phyloP scores from a whole-genome alignment of 2,888 invertebrate genomes.

The Diaperis boleti region DNA sequence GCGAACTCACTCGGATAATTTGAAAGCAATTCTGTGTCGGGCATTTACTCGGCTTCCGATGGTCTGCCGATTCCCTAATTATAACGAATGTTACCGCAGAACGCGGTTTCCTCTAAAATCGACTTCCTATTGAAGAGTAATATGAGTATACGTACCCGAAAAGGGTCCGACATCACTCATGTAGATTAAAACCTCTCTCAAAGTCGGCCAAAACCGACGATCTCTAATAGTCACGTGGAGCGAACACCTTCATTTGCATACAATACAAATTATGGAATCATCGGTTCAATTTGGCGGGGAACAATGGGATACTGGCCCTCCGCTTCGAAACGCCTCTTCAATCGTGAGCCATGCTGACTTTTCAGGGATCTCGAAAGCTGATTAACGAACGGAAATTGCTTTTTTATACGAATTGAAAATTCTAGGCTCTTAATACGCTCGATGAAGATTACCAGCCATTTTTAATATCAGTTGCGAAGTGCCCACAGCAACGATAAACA shows the following conservation, averaged over 20 bases:
- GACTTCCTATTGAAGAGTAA: conserved; percentile 33
- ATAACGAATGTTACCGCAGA: conserved; percentile 41
- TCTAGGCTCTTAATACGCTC: background rate
- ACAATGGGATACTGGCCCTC: conserved; percentile 40
- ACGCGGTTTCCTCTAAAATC: conserved; percentile 35
- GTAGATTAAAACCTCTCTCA: conserved; percentile 41
- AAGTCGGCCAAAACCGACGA: conserved; percentile 24
- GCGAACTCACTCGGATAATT: conserved; percentile 49
- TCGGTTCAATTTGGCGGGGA: conserved; percentile 44
- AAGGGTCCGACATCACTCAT: conserved; percentile 40
- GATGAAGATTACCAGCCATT: background rate
- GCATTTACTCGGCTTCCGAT: conserved; percentile 39
- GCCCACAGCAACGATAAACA: too few relatives aligned
- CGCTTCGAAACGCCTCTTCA: conserved; percentile 27
- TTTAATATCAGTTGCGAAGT: background rate
- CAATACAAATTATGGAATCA: conserved; percentile 48
- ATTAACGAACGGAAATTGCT: conserved; percentile 32
- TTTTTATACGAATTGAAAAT: conserved; percentile 7
- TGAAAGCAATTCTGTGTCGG: conserved; percentile 53
- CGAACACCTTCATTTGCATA: conserved; percentile 45
- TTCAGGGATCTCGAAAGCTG: conserved; percentile 26
- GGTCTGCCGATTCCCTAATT: conserved; percentile 32
- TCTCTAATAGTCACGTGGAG: conserved; percentile 43
- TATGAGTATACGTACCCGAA: conserved; percentile 14
- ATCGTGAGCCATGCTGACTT: conserved; percentile 29